phyloP scores from a whole-genome alignment of 2,797 vertebrate genomes.

The Phrynocephalus guinanensis region DNA sequence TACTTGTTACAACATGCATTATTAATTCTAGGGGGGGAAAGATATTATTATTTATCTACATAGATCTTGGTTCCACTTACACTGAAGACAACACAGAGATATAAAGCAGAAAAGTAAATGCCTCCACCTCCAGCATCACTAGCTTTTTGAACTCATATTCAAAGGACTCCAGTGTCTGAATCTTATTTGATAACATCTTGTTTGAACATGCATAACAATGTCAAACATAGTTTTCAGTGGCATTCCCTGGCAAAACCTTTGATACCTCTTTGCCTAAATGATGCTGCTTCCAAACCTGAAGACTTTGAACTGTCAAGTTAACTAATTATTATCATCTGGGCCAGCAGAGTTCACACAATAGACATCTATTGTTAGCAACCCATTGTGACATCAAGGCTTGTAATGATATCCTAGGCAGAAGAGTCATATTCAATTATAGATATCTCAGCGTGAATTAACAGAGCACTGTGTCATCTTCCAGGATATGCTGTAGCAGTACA shows the following conservation, averaged over 20 bases:
- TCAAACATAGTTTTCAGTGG: neutral
- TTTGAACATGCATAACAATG: conserved; percentile 13
- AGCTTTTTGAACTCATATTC: neutral
- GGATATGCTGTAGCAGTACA: neutral
- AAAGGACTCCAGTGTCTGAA: neutral
- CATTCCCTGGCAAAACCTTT: neutral
- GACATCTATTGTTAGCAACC: neutral
- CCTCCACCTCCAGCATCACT: neutral
- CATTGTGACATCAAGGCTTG: neutral
- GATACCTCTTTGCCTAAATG: neutral
- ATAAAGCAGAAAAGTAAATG: neutral
- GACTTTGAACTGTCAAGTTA: conserved; percentile 7
- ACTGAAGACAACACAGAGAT: neutral
- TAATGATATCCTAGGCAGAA: neutral
- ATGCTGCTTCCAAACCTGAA: neutral
- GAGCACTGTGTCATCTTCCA: neutral
- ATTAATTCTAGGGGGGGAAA: neutral
- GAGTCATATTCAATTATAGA: neutral
- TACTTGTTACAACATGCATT: neutral
- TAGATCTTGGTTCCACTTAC: neutral
- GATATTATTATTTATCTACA: neutral
- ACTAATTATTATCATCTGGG: conserved; percentile 3
- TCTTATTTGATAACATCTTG: conserved; percentile 15
- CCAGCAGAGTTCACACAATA: neutral
- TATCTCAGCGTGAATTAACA: conserved; percentile 11